A percentile compares a stretch with the other conserved stretches of the same genome.
phyloP scores from a whole-genome alignment of 2,113 vertebrate species.

The Hassar affinis region DNA sequence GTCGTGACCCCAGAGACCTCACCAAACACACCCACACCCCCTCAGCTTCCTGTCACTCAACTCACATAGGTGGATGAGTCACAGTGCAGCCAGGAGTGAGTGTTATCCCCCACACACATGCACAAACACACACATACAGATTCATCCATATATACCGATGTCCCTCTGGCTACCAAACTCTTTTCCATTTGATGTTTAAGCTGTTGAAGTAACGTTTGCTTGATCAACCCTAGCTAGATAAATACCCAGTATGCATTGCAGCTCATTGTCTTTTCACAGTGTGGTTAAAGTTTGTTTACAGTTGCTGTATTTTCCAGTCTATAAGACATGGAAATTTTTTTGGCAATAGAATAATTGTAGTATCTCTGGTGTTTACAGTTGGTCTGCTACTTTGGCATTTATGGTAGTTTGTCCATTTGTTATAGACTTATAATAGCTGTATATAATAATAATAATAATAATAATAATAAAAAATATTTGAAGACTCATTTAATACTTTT shows the following conservation, averaged over 20 bases:
- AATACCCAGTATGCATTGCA: neutral
- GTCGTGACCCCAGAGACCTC: neutral
- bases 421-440: neutral
- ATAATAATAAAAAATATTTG: neutral
- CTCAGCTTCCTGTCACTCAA: neutral
- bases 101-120: neutral
- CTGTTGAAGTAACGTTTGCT: neutral
- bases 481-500: neutral
- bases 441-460: neutral
- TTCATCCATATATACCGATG: neutral
- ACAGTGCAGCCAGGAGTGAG: slow-evolving; percentile 23
- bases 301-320: slow-evolving; percentile 14
- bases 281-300: neutral
- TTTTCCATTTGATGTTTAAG: neutral
- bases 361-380: neutral
- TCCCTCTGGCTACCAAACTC: neutral
- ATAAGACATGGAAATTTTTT: neutral
- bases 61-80: neutral
- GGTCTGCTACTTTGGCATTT: neutral
- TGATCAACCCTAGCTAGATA: neutral
- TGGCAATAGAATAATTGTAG: neutral
- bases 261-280: neutral
- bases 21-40: neutral
- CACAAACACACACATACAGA: slow-evolving; percentile 2
- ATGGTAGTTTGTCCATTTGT: neutral